Evolutionary conservation across 2,888 invertebrate species (phyloP).

Genomic region (Stenchaetothrips biformis): DNA sequence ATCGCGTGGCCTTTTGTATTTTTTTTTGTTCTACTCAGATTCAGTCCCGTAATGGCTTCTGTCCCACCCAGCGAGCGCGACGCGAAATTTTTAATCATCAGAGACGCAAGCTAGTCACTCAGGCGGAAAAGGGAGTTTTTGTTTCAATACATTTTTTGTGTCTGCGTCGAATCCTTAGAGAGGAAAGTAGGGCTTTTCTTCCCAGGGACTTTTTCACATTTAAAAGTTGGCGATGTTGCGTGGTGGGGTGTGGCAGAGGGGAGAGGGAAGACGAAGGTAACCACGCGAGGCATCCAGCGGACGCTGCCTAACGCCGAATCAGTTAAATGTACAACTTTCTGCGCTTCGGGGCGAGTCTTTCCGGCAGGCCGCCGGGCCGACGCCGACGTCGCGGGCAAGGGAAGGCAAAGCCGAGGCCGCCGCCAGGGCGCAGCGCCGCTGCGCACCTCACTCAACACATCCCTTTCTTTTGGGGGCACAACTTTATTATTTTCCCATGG

Average conservation of each 20-base stretch:
- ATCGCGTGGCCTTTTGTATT: no score
- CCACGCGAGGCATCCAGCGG: neutral
- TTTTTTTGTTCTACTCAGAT: neutral
- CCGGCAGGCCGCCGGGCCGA: slow-evolving; percentile 23
- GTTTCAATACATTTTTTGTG: neutral
- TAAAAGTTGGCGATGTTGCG: neutral
- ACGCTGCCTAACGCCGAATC: neutral
- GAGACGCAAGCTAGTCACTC: neutral
- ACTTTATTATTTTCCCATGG: slow-evolving; percentile 27
- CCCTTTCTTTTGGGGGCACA: slow-evolving; percentile 15
- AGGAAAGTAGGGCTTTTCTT: neutral
- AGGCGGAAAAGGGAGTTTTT: slow-evolving; percentile 16
- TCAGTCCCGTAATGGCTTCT: neutral
- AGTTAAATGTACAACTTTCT: slow-evolving; percentile 9
- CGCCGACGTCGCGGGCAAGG: neutral
- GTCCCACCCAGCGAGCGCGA: neutral
- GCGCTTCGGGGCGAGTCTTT: neutral
- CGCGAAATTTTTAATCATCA: slow-evolving; percentile 20
- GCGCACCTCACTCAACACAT: neutral
- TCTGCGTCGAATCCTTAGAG: neutral
- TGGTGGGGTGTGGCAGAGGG: neutral
- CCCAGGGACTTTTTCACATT: neutral
- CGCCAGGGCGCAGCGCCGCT: slow-evolving; percentile 2
- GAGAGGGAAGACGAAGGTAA: neutral
- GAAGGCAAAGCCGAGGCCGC: slow-evolving; percentile 25